A percentile compares a stretch with the other conserved stretches of the same genome.
Conservation (phyloP, 2,888 invertebrate genomes). For the Spodoptera picta region DNA sequence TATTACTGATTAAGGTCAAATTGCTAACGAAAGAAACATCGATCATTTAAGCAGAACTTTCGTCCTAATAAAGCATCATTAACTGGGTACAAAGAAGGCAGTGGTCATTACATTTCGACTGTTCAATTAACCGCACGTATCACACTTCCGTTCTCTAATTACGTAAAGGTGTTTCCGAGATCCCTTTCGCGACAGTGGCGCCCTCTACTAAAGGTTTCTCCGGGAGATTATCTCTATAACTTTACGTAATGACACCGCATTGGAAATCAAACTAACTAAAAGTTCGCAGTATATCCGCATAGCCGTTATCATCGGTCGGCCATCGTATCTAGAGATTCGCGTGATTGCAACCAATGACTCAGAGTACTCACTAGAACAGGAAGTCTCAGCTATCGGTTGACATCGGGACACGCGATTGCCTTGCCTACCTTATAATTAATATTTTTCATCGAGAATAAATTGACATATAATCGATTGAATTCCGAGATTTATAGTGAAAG, state of each 20-base stretch:
- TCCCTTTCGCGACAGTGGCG: constrained; percentile 35
- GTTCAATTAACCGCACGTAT: constrained; percentile 20
- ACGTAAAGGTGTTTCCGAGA: constrained; percentile 36
- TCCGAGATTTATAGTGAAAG: constrained; percentile 47
- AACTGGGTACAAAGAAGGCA: neutral
- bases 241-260: constrained; percentile 54
- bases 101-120: constrained; percentile 8
- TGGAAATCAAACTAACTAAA: constrained; percentile 54
- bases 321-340: constrained; percentile 59
- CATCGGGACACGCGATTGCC: constrained; percentile 61
- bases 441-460: constrained; percentile 44
- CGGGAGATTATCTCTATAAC: constrained; percentile 35
- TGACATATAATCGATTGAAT: constrained; percentile 36
- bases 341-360: constrained; percentile 62
- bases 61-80: neutral
- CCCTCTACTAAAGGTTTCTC: constrained; percentile 44
- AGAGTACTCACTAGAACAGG: constrained; percentile 53
- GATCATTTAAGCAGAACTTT: no score
- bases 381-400: constrained; percentile 57
- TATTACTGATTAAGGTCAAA: no score
- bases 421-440: constrained; percentile 51
- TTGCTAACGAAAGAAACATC: no score
- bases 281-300: constrained; percentile 47
- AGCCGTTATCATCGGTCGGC: constrained; percentile 52
- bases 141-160: constrained; percentile 30